phyloP scores from a whole-genome alignment of 2,888 invertebrate genomes.

The Drosophila cracens region DNA sequence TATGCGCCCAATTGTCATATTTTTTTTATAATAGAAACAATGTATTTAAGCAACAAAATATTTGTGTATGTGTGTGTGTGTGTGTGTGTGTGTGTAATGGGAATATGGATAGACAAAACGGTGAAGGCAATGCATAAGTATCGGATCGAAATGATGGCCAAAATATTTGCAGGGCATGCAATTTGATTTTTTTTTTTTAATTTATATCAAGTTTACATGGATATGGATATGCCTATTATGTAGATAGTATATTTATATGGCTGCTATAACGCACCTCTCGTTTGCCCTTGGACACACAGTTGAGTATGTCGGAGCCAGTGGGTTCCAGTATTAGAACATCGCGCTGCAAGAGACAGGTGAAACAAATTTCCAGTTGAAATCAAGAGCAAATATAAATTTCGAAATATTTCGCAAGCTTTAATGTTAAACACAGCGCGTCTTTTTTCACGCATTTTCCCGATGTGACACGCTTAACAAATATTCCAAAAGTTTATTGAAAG shows the following conservation, averaged over 20 bases:
- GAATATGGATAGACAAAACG: constrained; percentile 33
- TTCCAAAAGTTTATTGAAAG: constrained; percentile 80
- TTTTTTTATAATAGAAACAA: constrained; percentile 41
- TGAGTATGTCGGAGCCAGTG: constrained; percentile 91
- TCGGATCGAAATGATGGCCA: constrained; percentile 48
- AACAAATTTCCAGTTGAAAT: not conserved
- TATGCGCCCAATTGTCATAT: constrained; percentile 69
- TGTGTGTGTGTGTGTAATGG: constrained; percentile 24
- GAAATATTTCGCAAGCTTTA: constrained; percentile 20
- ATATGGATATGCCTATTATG: constrained; percentile 16
- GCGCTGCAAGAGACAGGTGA: constrained; percentile 88
- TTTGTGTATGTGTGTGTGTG: constrained; percentile 32
- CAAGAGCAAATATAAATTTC: not conserved
- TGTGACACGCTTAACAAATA: constrained; percentile 62
- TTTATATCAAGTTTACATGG: constrained; percentile 30
- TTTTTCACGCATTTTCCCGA: constrained; percentile 6
- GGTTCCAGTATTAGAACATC: constrained; percentile 95
- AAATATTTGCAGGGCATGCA: constrained; percentile 26
- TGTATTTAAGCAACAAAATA: constrained; percentile 55
- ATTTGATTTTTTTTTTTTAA: constrained; percentile 6
- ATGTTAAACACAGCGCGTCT: not conserved
- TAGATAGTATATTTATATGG: not conserved
- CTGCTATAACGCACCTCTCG: constrained; percentile 89
- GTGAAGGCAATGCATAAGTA: constrained; percentile 59
- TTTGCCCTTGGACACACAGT: constrained; percentile 97